Base-by-base conservation (phyloP, 2,888 invertebrate genomes). In the Crossocerus cetratus region DNA sequence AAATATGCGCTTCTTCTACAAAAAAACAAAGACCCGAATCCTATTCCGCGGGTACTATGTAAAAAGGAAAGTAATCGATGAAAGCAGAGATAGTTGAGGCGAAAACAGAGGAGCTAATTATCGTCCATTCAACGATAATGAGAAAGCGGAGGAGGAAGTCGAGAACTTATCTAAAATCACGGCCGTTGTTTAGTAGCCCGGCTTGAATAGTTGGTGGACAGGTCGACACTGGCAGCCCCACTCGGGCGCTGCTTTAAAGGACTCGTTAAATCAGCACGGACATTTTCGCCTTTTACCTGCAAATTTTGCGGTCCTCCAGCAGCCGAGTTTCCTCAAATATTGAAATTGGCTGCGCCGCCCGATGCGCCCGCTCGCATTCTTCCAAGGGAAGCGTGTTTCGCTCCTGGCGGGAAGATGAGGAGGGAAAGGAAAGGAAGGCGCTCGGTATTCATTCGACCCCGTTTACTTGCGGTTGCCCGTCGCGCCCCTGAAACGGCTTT, bases 321-420 rank as follows among this genome's bases (percentile, higher is more conserved):
- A 69, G 75, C 78, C 72, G 77, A 81, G 85, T 86, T 84, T 84
- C 83, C 76, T 86, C 83, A 87, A 87, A 87, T 87, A 87, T 87
- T 87, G 86, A 83, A 85, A 86, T 82, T 86, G 86, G 82, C 83
- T 80, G 80, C 74, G 74, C 69, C 82, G 70, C 78, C 69, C 72
- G 82, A 82, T 82, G 84, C 84, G 74, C 76, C 32, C 11, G 1
- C 78, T 78, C 72, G 81, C 80, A 83, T 85, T 85, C 83, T 78
- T 78, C 73, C 69, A 72, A 70, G 76, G 63, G 69, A 42, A 58
- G 22, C 54, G 54, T 55, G 64, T 23, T n/a, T 16, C 44, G 69
- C 71, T 70, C 65, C 45, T 64, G 57, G 49, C 70, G 62, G 62
- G 56, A 70, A 60, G 69, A 64, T 54, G 70, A 65, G 55, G 66